phyloP scores from a whole-genome alignment of 2,888 invertebrate species.

The Apomyelois bistriatella region DNA sequence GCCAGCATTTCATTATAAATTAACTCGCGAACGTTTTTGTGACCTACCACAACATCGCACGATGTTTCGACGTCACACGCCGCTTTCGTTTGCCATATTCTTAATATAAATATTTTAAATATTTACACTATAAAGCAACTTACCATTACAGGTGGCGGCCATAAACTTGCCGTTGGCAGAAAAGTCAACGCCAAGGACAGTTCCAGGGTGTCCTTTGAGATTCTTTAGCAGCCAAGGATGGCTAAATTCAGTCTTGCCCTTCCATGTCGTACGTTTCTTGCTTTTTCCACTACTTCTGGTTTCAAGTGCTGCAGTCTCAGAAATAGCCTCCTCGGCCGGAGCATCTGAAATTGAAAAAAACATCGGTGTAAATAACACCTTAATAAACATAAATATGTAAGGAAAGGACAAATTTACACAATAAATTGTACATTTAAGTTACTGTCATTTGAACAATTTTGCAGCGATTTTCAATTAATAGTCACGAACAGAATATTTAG shows the following conservation, averaged over 20 bases:
- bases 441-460: too few species aligned
- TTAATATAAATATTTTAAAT: not conserved
- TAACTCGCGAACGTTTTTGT: not conserved
- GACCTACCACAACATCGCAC: constrained; percentile 9
- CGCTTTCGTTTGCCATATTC: not conserved
- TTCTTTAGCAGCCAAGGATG: constrained; percentile 90
- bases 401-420: too few species aligned
- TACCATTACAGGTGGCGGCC: constrained; percentile 92
- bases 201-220: constrained; percentile 90
- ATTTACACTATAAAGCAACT: constrained; percentile 40
- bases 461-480: too few species aligned
- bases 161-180: constrained; percentile 92
- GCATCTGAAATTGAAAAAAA: constrained; percentile 41
- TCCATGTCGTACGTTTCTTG: constrained; percentile 75
- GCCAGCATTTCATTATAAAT: not conserved
- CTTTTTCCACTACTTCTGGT: constrained; percentile 59
- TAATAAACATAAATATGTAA: too few species aligned
- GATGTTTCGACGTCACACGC: not conserved
- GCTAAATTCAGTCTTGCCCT: constrained; percentile 75
- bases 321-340: constrained; percentile 49
- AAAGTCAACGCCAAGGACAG: constrained; percentile 88
- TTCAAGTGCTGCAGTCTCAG: constrained; percentile 48
- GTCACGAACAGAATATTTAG: too few species aligned
- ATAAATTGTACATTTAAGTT: too few species aligned
- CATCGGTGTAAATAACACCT: not conserved